Evolutionary conservation across 2,888 invertebrate genomes (phyloP).

Genomic region (Apotomis capreana): DNA sequence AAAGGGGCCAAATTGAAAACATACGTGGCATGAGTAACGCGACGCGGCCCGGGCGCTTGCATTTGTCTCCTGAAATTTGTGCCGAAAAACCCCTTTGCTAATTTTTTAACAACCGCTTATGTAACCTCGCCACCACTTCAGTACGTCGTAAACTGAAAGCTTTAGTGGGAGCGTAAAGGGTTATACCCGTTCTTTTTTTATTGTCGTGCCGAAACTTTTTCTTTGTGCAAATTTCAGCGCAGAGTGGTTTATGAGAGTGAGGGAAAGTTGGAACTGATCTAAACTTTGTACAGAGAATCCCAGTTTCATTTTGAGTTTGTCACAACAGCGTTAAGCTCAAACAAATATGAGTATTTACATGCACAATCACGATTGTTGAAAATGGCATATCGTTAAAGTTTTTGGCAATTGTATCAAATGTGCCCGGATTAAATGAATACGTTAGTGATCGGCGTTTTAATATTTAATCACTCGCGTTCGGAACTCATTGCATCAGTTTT

Average conservation of each 20-base stretch:
- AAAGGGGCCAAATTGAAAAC: neutral
- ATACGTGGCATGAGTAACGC: neutral
- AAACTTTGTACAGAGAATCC: neutral
- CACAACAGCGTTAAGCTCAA: neutral
- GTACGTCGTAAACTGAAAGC: conserved; percentile 22
- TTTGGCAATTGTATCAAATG: no score
- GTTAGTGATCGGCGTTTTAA: no score
- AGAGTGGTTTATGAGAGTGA: conserved; percentile 1
- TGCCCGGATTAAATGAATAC: no score
- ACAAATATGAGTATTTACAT: neutral
- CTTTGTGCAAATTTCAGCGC: conserved; percentile 3
- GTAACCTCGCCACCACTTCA: conserved; percentile 15
- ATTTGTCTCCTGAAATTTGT: neutral
- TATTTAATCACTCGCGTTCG: no score
- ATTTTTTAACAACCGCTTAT: conserved; percentile 13
- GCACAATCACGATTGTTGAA: no score
- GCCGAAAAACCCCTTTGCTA: conserved; percentile 8
- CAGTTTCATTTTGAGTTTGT: neutral
- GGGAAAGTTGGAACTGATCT: conserved; percentile 6
- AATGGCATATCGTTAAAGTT: no score
- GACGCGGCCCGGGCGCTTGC: neutral
- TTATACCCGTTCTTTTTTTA: conserved; percentile 14
- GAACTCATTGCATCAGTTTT: no score
- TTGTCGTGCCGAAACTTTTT: conserved; percentile 12
- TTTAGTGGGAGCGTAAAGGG: conserved; percentile 10